Conservation (phyloP, 64 coral and sea anemone genomes). For the Pocillopora verrucosa region DNA sequence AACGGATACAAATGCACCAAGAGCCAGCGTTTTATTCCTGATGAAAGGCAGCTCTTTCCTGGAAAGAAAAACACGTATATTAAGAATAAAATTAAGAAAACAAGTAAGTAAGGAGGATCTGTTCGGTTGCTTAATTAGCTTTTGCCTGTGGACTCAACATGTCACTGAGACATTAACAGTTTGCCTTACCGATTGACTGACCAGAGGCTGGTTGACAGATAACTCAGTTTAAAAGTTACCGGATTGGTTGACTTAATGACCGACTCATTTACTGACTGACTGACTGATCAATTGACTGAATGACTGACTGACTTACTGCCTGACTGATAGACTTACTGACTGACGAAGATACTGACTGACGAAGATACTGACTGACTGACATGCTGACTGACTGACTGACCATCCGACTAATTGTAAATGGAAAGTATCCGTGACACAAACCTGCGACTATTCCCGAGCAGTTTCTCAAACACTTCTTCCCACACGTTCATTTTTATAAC, state of each 20-base stretch:
- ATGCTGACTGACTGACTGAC: background rate
- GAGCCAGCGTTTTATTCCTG: background rate
- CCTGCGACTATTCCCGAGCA: conserved; percentile 62
- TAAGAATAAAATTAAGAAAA: background rate
- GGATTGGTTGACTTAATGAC: no score
- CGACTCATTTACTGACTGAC: background rate
- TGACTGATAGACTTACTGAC: no score
- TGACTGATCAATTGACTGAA: background rate
- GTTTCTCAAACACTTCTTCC: conserved; percentile 25
- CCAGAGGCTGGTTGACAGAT: no score
- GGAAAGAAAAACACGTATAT: background rate
- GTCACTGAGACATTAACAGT: no score
- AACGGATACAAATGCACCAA: background rate
- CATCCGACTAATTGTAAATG: background rate
- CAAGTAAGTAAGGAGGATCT: no score
- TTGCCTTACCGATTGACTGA: no score
- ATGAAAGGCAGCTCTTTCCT: conserved; percentile 11
- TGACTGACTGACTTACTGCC: background rate
- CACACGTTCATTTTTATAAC: conserved; percentile 58
- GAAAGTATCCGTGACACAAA: background rate
- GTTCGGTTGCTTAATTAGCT: no score
- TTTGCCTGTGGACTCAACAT: no score
- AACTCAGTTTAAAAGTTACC: no score
- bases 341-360: no score
- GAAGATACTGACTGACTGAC: no score